Evolutionary conservation across 2,888 invertebrate species (phyloP).

Genomic region (Teinopalpus imperialis): DNA sequence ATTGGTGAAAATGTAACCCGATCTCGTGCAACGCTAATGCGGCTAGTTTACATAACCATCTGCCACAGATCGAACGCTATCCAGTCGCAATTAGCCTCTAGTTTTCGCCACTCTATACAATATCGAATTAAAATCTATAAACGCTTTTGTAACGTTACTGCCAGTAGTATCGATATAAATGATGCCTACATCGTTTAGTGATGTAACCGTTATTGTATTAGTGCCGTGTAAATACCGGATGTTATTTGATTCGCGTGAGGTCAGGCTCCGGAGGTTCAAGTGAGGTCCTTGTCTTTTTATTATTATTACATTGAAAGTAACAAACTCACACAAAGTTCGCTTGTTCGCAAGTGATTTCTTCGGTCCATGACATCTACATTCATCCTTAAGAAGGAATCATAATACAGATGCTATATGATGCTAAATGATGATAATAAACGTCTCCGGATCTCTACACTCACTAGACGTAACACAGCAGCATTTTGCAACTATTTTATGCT

Average conservation of each 20-base stretch:
- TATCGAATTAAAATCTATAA: slow-evolving; percentile 4
- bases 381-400: too few relatives aligned
- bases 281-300: slow-evolving; percentile 8
- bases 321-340: too few relatives aligned
- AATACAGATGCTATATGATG: too few relatives aligned
- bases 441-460: too few relatives aligned
- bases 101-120: neutral
- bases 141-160: neutral
- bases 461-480: too few relatives aligned
- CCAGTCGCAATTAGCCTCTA: neutral
- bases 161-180: neutral
- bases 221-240: slow-evolving; percentile 5
- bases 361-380: too few relatives aligned
- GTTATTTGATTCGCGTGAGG: neutral
- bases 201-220: slow-evolving; percentile 3
- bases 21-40: slow-evolving; percentile 1
- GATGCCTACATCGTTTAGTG: neutral
- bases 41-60: slow-evolving; percentile 2
- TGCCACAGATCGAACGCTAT: neutral
- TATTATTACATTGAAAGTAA: too few relatives aligned
- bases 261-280: neutral
- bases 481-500: too few relatives aligned
- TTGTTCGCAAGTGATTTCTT: too few relatives aligned
- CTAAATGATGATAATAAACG: too few relatives aligned
- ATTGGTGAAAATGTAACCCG: too few relatives aligned